A percentile compares a stretch with the other conserved stretches of the same genome.
phyloP scores from a whole-genome alignment of 2,113 vertebrate genomes.

The Heterotilapia buettikoferi region DNA sequence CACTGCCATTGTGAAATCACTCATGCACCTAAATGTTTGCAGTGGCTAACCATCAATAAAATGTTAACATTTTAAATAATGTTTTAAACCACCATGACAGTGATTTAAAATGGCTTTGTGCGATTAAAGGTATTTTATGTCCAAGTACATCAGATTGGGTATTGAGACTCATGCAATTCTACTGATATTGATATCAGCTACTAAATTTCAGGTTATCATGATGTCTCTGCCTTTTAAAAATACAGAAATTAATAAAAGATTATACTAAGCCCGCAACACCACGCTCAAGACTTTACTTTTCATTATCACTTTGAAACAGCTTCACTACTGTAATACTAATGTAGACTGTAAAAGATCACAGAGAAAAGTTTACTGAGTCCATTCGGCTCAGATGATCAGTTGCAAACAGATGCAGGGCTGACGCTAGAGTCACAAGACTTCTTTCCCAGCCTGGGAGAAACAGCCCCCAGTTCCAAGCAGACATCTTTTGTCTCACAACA shows the following conservation, averaged over 20 bases:
- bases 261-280: not conserved
- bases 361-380: slow-evolving; percentile 38
- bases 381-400: slow-evolving; percentile 71
- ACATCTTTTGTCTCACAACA: slow-evolving; percentile 65
- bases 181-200: not conserved
- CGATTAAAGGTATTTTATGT: not conserved
- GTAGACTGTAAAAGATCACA: slow-evolving; percentile 34
- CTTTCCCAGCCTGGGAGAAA: slow-evolving; percentile 55
- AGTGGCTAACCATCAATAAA: not conserved
- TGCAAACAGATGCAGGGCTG: slow-evolving; percentile 70
- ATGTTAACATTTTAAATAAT: not conserved
- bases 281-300: not conserved
- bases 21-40: not conserved
- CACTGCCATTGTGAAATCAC: not conserved
- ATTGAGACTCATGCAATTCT: not conserved
- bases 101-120: not conserved
- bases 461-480: slow-evolving; percentile 61
- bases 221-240: not conserved
- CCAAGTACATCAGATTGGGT: not conserved
- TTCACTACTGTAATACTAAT: not conserved
- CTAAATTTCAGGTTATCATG: not conserved
- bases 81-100: not conserved
- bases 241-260: not conserved
- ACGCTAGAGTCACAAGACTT: slow-evolving; percentile 75
- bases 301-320: not conserved